Evolutionary conservation across 2,888 invertebrate genomes (phyloP), one percentile per base, ranked within the genome.

Genomic region (Caenorhabditis becei): DNA sequence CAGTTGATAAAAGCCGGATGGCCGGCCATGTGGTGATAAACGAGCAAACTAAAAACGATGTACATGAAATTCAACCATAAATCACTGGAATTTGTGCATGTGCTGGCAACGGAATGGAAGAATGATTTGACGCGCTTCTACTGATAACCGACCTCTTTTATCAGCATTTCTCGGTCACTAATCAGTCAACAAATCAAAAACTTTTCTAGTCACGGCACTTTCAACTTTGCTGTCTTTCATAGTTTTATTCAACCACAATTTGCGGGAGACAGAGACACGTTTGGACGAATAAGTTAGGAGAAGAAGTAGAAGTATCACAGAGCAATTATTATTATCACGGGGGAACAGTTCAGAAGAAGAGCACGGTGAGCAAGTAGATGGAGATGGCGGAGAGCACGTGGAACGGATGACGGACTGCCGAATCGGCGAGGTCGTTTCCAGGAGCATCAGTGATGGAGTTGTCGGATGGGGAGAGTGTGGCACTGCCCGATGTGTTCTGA

Each of bases 401-500:
- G 47, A 51, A 37, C 24, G 51, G 35, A 2, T 44, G 44, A 14
- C 14, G n/a, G 24, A 49, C 61, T 24, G 77, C 61, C 3, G 72
- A 62, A 20, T 77, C 77, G 32, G 72, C 69, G 24, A 78, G 54
- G 18, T 78, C 81, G 56, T 78, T 71, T 26, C 74, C 71, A 16
- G 83, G 77, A 44, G 71, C 58, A 32, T 80, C 80, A 14, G 80
- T 84, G 67, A 84, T 75, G 8, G 84, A 82, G 75, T 84, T 84
- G 54, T 77, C 79, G 14, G 79, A 79, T 66, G 82, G 67, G 16
- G 74, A 63, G 35, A 72, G 49, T 14, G 80, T 74, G 51, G 67
- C 77, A 44, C 61, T 18, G 23, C 71, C 66, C 16, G 77, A 51
- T 8, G 82, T 74, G 44, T 74, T 75, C 84, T 82, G 77, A 8